Conservation (phyloP, 2,888 invertebrate species). For the Petrolisthes manimaculis region DNA sequence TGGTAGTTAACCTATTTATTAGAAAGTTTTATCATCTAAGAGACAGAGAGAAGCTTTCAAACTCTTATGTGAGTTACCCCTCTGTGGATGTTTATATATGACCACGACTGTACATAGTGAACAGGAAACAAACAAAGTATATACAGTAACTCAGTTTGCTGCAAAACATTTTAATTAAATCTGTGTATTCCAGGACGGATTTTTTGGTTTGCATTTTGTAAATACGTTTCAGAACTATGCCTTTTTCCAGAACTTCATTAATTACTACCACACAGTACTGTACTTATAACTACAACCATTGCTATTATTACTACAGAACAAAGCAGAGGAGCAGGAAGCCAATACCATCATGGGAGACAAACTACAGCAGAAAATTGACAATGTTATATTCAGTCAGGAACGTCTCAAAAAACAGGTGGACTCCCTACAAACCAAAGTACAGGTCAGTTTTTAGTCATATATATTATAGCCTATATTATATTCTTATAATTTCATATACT, state of each 20-base stretch:
- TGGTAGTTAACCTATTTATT: too few relatives aligned
- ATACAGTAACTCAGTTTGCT: too few relatives aligned
- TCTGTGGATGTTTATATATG: too few relatives aligned
- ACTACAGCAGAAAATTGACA: constrained; percentile 66
- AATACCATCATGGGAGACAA: constrained; percentile 65
- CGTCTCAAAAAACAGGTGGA: constrained; percentile 67
- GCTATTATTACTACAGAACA: constrained; percentile 12
- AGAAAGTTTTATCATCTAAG: too few relatives aligned
- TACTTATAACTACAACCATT: neutral
- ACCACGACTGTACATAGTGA: too few relatives aligned
- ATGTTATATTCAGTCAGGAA: constrained; percentile 66
- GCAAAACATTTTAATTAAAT: too few relatives aligned
- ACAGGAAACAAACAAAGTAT: too few relatives aligned
- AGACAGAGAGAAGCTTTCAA: too few relatives aligned
- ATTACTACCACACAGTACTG: neutral
- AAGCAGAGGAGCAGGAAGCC: constrained; percentile 59
- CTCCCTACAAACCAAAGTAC: constrained; percentile 63
- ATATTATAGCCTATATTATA: neutral
- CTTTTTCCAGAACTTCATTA: neutral
- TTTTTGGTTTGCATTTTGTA: neutral
- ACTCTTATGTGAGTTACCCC: too few relatives aligned
- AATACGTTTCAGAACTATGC: neutral
- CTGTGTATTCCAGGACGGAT: neutral
- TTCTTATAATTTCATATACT: neutral
- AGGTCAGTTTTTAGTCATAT: constrained; percentile 43